Evolutionary conservation across 1,140 invertebrate species (phyloP), one percentile per base, ranked within the genome.

Genomic region (Lordiphosa stackelbergi): DNA sequence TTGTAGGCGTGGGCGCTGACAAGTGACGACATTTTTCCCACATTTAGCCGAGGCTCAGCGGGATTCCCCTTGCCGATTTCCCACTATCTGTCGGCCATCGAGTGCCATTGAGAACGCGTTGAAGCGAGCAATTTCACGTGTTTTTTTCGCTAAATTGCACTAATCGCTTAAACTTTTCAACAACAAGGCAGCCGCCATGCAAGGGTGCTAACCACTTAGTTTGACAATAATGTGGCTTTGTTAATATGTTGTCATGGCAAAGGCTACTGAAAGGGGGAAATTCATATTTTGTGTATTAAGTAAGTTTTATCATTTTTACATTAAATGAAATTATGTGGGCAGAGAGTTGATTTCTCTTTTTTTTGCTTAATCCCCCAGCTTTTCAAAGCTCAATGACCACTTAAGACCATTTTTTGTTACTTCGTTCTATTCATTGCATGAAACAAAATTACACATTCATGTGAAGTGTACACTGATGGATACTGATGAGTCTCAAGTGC

Each of bases 131-230:
- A 83, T 83, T 83, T 83, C 55, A 63, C 72, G 70, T 83, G 72
- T 81, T 81, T 83, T 83, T 73, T 77, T 83, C 77, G 77, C 77
- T 83, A 83, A 83, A 83, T 83, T 83, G 77, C 77, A 60, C 77
- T 83, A 83, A 83, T 83, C 77, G 64, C 72, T 77, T 83, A 69
- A 83, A 83, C 72, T 77, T 77, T 81, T 75, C 58, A 75, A 48
- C 57, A 45, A 36, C 34, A 16, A 35, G 16, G 22, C 13, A 5
- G 37, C 41, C 19, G 19, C 40, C 19, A 42, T 31, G 22, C 9
- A 13, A 55, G 49, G 37, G 41, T 46, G 55, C 51, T 55, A 66
- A 47, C 54, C 64, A 37, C 64, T 73, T 66, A 70, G 49, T 77
- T 59, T 47, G 47, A 42, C 73, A 49, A 72, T 53, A 45, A 1